A percentile compares a stretch with the other conserved stretches of the same genome.
Conservation (phyloP, 2,797 vertebrate genomes). For the Sebastes minor region DNA sequence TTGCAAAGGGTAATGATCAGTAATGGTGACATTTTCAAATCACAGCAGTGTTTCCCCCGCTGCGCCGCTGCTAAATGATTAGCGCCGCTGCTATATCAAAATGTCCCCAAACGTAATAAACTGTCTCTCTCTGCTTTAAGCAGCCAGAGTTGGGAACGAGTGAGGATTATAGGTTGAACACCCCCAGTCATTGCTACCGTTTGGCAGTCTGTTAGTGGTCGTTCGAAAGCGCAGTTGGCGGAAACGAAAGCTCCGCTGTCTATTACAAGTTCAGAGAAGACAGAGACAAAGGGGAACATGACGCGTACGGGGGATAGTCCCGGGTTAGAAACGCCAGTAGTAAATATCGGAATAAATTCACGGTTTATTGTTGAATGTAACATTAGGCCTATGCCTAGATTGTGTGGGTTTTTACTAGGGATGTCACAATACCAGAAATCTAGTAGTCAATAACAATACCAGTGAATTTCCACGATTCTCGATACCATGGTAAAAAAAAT, state of each 20-base stretch:
- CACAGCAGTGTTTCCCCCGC: neutral
- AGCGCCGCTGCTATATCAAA: neutral
- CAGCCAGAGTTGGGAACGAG: neutral
- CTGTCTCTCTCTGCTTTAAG: neutral
- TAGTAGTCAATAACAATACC: no score
- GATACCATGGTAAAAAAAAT: no score
- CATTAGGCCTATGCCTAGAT: neutral
- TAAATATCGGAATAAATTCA: neutral
- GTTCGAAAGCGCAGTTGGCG: neutral
- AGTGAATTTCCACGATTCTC: no score
- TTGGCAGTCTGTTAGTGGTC: neutral
- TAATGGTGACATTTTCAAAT: constrained; percentile 1
- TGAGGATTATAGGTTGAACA: neutral
- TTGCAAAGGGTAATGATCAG: neutral
- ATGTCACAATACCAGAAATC: no score
- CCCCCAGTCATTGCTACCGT: neutral
- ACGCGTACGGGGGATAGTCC: neutral
- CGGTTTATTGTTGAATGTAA: neutral
- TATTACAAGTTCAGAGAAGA: neutral
- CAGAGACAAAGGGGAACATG: neutral
- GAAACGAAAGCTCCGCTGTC: neutral
- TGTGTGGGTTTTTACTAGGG: neutral
- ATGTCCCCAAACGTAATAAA: neutral
- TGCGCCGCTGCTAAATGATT: neutral
- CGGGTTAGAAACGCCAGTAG: neutral